Conservation (phyloP, 1,140 invertebrate species). For the Bombus impatiens region DNA sequence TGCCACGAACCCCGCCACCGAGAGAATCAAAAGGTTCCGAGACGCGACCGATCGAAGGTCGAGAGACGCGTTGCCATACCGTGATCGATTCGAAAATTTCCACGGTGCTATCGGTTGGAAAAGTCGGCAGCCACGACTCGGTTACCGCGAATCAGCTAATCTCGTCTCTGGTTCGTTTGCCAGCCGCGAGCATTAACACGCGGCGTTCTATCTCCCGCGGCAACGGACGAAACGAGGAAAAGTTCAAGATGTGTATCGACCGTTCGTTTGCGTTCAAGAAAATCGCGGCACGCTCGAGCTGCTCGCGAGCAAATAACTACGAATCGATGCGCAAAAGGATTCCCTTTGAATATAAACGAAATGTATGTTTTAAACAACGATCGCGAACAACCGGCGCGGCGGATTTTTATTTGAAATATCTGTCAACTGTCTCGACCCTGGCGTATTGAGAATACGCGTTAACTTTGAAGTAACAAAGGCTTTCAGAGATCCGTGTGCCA, state of each 20-base stretch:
- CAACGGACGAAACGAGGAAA: constrained; percentile 10
- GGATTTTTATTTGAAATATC: not conserved
- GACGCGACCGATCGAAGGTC: not conserved
- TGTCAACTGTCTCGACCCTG: no score
- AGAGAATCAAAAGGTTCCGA: constrained; percentile 36
- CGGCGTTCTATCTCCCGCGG: not conserved
- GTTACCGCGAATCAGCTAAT: constrained; percentile 12
- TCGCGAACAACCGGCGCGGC: not conserved
- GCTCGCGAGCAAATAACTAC: constrained; percentile 11
- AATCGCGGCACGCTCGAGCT: constrained; percentile 4
- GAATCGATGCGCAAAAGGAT: not conserved
- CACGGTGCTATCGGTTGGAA: constrained; percentile 53
- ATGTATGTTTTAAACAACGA: no score
- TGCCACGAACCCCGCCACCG: constrained; percentile 34
- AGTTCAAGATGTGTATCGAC: constrained; percentile 5
- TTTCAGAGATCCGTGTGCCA: no score
- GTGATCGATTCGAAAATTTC: constrained; percentile 50
- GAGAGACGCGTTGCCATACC: not conserved
- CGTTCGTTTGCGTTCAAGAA: not conserved
- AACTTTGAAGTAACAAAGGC: no score
- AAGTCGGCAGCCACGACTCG: constrained; percentile 14
- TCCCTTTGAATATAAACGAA: not conserved
- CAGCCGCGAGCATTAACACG: constrained; percentile 4
- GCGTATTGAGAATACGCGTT: no score
- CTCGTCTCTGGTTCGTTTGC: not conserved